These are phyloP conservation scores for Entelurus aequoreus DNA, from an alignment of 2,113 vertebrate species.

Conservation along the genomic window DNA sequence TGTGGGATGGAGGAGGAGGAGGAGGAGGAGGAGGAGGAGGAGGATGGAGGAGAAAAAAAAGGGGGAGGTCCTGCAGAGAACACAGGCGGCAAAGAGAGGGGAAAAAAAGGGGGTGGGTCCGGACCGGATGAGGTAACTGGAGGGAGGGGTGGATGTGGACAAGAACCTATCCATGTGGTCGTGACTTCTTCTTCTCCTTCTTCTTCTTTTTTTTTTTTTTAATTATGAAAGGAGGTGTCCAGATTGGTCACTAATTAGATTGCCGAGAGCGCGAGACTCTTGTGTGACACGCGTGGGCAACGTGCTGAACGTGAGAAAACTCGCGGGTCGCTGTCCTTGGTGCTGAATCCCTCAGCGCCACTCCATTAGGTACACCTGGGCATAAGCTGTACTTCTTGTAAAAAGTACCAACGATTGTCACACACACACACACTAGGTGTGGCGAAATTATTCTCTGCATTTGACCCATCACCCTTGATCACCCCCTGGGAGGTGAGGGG, in stretches of 20 bases:
- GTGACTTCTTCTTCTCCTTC: constrained; percentile 53
- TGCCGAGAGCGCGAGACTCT: not conserved
- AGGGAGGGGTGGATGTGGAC: constrained; percentile 43
- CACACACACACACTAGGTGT: no score
- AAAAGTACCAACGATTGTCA: no score
- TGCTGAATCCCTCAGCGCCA: constrained; percentile 18
- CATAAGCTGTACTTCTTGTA: no score
- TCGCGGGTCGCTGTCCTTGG: constrained; percentile 22
- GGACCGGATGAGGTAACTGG: constrained; percentile 44
- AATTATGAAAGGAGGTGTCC: no score
- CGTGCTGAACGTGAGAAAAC: not conserved
- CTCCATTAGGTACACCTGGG: not conserved
- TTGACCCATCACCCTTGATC: no score
- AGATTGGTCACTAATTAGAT: not conserved
- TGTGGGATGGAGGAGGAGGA: constrained; percentile 4
- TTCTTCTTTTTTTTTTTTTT: no score
- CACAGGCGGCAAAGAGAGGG: constrained; percentile 1
- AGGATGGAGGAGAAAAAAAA: constrained; percentile 3
- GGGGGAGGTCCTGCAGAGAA: constrained; percentile 5
- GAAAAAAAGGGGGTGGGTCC: constrained; percentile 48
- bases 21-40: constrained; percentile 3
- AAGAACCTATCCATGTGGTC: constrained; percentile 34
- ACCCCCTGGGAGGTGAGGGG: no score
- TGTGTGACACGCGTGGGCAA: constrained; percentile 1
- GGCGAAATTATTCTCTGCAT: no score